Percentiles rank a stretch among this genome's conserved stretches.
Evolutionary conservation across 1,140 invertebrate genomes (phyloP).

Genomic region (Planococcus citri): DNA sequence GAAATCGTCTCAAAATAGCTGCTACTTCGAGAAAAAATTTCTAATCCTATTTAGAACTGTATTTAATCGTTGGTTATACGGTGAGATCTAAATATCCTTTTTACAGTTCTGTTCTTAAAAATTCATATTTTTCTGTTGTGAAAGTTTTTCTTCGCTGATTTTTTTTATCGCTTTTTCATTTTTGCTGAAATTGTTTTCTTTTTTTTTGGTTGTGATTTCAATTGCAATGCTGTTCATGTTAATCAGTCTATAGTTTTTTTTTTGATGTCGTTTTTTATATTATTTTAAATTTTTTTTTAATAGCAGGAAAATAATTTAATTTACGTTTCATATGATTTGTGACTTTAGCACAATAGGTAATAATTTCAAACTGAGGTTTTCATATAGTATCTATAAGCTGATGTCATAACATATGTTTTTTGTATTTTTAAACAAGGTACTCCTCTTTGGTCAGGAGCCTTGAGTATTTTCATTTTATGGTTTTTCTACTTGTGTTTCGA

Average conservation of each 20-base stretch:
- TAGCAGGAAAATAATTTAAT: too few species aligned
- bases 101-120: slow-evolving; percentile 9
- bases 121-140: neutral
- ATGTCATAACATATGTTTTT: too few species aligned
- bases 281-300: too few species aligned
- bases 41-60: neutral
- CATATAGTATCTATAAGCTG: too few species aligned
- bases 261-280: too few species aligned
- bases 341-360: too few species aligned
- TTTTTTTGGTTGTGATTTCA: too few species aligned
- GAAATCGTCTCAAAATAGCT: slow-evolving; percentile 12
- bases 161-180: slow-evolving; percentile 3
- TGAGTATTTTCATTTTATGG: neutral
- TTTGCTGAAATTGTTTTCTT: neutral
- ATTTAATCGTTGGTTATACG: neutral
- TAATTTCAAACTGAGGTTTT: too few species aligned
- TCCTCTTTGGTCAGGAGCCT: too few species aligned
- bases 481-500: neutral
- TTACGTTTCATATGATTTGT: too few species aligned
- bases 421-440: too few species aligned
- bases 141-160: neutral
- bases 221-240: neutral
- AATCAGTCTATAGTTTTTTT: too few species aligned
- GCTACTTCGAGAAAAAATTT: slow-evolving; percentile 5
- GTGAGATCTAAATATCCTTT: neutral